Evolutionary conservation across 2,113 vertebrate species (phyloP), one percentile per base, ranked within the genome.

Genomic region (Megaceryle torquata): DNA sequence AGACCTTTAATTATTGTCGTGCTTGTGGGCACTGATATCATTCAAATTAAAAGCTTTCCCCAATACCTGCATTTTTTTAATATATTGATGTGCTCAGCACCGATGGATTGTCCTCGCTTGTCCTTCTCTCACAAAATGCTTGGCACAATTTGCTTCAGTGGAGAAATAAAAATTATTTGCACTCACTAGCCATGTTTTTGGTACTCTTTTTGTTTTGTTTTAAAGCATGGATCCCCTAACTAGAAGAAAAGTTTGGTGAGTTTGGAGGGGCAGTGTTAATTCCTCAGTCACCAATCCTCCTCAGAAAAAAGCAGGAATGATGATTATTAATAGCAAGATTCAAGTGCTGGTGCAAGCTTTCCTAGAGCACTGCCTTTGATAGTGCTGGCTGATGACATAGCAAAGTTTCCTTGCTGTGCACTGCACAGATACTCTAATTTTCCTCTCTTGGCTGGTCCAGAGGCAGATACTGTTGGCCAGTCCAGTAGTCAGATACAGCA

Each of bases 1-100:
- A 97, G 96, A 96, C 93, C 95, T 96, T 97, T 97, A 97, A 97
- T 97, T 97, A 97, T 96, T 97, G 92, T 95, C 75, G 28, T 91
- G 93, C 95, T 96, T 97, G 92, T 97, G 92, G 96, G 93, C 94
- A 91, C 89, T 75, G 92, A 96, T 97, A 96, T 96, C 89, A 97
- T 96, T 97, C 92, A 97, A 96, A 96, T 95, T 96, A 91, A 97
- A 97, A 97, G 93, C 95, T 96, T 96, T 97, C 75, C 82, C 39
- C 89, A 82, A 75, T 81, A 91, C 86, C 95, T 95, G 72, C 83
- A 76, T 92, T 94, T 95, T 96, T 96, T 96, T 92, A 96, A 96
- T 97, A 96, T 43, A 17, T 44, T 92, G 89, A 94, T 95, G 88
- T 88, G 94, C 64, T 86, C 93, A 83, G 89, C 61, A 65, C 70